Conservation (phyloP, 1,140 invertebrate genomes). For the Leptinotarsa texana region DNA sequence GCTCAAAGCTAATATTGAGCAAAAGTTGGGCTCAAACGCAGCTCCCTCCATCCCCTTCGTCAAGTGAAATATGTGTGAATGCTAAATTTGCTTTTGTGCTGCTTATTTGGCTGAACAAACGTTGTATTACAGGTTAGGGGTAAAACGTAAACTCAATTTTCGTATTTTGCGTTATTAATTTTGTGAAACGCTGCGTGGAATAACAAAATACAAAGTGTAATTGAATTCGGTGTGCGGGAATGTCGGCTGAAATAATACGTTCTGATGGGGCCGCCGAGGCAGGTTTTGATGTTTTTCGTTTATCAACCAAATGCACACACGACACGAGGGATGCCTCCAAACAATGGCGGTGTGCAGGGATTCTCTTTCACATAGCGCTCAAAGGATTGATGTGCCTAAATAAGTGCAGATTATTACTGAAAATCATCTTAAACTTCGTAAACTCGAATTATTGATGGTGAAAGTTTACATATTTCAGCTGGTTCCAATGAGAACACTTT, state of each 20-base stretch:
- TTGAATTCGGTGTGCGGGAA: slow-evolving; percentile 1
- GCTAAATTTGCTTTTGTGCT: slow-evolving; percentile 15
- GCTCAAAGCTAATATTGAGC: slow-evolving; percentile 21
- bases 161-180: slow-evolving; percentile 23
- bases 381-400: no score
- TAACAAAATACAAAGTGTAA: slow-evolving; percentile 18
- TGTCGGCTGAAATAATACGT: slow-evolving; percentile 15
- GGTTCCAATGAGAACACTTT: no score
- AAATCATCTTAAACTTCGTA: no score
- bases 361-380: no score
- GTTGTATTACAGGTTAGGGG: slow-evolving; percentile 2
- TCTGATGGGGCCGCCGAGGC: slow-evolving; percentile 11
- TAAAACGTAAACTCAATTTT: slow-evolving; percentile 23
- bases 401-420: no score
- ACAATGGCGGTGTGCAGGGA: no score
- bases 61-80: slow-evolving; percentile 21
- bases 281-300: slow-evolving; percentile 16
- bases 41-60: neutral
- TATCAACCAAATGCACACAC: no score
- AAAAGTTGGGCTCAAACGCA: slow-evolving; percentile 10
- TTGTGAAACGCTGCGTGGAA: slow-evolving; percentile 21
- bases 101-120: slow-evolving; percentile 12
- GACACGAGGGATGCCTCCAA: no score
- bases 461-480: no score
- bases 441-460: no score